Conservation (phyloP, 2,113 vertebrate genomes). For the Phrynosoma blainvillii region DNA sequence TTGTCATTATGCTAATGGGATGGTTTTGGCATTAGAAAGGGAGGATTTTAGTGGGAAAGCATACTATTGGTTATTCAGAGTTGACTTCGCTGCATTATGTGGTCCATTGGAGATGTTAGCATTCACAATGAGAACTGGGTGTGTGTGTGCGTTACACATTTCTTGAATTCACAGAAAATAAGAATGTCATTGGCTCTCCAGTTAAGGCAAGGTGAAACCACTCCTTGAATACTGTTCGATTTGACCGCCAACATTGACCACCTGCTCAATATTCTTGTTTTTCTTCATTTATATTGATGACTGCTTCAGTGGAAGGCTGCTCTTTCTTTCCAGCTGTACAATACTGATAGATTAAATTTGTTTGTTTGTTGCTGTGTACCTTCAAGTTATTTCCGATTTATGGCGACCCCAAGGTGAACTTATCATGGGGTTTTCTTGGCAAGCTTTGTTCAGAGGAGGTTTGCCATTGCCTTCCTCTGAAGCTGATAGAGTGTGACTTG, state of each 20-base stretch:
- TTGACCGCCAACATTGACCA: neutral
- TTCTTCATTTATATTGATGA: neutral
- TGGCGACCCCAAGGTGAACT: too few species aligned
- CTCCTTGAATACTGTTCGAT: neutral
- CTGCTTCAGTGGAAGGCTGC: neutral
- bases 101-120: neutral
- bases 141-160: neutral
- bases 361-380: too few species aligned
- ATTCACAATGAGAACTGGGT: neutral
- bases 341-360: neutral
- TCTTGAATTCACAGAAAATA: neutral
- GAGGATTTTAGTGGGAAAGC: neutral
- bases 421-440: too few species aligned
- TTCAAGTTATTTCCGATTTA: too few species aligned
- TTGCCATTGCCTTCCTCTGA: too few species aligned
- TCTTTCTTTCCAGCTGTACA: neutral
- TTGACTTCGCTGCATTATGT: neutral
- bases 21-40: neutral
- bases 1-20: slow-evolving; percentile 5
- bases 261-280: neutral
- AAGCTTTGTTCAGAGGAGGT: too few species aligned
- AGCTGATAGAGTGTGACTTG: too few species aligned
- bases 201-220: neutral
- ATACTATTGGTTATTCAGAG: neutral
- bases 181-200: neutral